Evolutionary conservation across 2,797 vertebrate species (phyloP), one percentile per base, ranked within the genome.

Genomic region (Sparidentex hasta): DNA sequence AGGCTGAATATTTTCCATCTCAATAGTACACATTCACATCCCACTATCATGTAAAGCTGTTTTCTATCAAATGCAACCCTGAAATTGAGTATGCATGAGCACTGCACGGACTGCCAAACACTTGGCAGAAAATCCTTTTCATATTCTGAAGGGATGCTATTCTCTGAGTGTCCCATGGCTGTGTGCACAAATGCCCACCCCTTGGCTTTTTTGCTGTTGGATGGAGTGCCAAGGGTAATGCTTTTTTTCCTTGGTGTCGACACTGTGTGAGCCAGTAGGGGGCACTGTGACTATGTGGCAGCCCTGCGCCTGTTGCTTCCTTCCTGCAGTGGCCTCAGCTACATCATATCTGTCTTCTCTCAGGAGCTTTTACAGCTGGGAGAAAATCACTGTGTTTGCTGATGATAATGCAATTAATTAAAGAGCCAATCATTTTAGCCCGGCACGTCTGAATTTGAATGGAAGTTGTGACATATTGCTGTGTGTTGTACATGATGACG

Each of bases 351-450:
- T 91, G 87, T 71, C 85, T 92, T 86, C 78, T 93, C 92, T 93
- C 93, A 91, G 93, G 91, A 93, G 90, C 90, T 87, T 93, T 93
- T 82, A 86, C 13, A 74, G 83, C 83, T 72, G 81, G 83, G 83
- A 90, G 90, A 90, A 92, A 93, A 92, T 92, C 92, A 87, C 90
- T 91, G 92, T 93, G 91, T 94, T 94, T 94, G 91, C 91, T 88
- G 91, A 94, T 92, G 93, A 94, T 94, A 93, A 93, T 94, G 92
- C 92, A 93, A 94, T 94, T 94, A 93, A 92, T 94, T 93, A 93
- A 93, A 91, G 89, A 93, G 89, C 88, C 91, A 92, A 93, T 94
- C 92, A 92, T 90, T 93, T 92, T 90, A 87, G 91, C 87, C 89
- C 16, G 23, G 85, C 89, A 86, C 79, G 65, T 93, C 89, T 83